Evolutionary conservation across 1,140 invertebrate genomes (phyloP), one percentile per base, ranked within the genome.

Genomic region (Alviniconcha marisindica): DNA sequence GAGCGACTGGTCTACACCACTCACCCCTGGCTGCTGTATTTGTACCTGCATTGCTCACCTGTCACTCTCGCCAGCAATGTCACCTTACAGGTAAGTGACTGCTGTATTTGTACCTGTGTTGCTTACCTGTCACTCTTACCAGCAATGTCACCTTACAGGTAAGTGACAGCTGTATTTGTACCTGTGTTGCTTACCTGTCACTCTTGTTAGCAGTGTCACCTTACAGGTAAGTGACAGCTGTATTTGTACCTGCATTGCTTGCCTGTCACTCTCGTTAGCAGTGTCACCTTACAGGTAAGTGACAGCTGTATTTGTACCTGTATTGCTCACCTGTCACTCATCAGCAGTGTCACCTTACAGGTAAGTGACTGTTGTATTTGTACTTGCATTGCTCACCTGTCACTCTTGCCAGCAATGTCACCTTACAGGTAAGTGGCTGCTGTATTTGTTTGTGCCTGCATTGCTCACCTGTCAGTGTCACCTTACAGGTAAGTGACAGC

Each of bases 1-100:
- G 90, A 91, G 73, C 86, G 82, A n/a, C 91, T 92, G 83, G 77
- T 90, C 14, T 92, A 92, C 82, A 92, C 91, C 40, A 92, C 91
- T 0, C 91, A 92, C 84, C 91, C 91, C 3, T 92, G 91, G 91
- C 87, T 92, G 31, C 84, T 92, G 36, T 85, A 84, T 73, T 78
- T 91, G 54, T 91, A 88, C 71, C 66, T 92, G 15, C 80, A 92
- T 79, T 92, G 91, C 87, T 88, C 89, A 51, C 83, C 89, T 56
- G 76, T 91, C 36, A 83, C 81, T 5, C 86, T 92, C 7, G 77
- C 82, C 51, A 87, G 85, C 31, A 87, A 88, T 24, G 60, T 80
- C 24, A 83, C 85, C 38, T 81, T 92, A 21, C 80, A 88, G 87
- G 91, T 91, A 76, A 77, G 74, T 92, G 91, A 91, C 87, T 92